Evolutionary conservation across 2,888 invertebrate species (phyloP).

Genomic region (Ypsolopha scabrella): DNA sequence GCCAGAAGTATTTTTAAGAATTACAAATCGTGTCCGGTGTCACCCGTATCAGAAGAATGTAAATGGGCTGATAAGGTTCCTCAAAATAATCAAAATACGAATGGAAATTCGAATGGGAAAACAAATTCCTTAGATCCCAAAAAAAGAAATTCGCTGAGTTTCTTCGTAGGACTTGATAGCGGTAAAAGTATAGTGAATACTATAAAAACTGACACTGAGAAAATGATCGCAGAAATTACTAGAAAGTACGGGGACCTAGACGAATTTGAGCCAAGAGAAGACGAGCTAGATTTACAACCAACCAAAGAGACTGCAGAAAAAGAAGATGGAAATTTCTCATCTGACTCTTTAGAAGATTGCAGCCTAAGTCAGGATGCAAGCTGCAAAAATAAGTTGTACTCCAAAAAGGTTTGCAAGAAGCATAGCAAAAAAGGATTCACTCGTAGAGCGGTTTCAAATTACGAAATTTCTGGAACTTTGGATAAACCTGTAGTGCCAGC

Average conservation of each 20-base stretch:
- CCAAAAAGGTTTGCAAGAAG: slow-evolving; percentile 64
- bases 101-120: slow-evolving; percentile 26
- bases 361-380: slow-evolving; percentile 68
- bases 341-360: slow-evolving; percentile 82
- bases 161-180: slow-evolving; percentile 73
- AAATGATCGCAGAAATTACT: slow-evolving; percentile 75
- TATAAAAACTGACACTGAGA: slow-evolving; percentile 74
- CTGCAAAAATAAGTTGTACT: slow-evolving; percentile 61
- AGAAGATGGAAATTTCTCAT: slow-evolving; percentile 81
- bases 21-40: slow-evolving; percentile 84
- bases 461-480: slow-evolving; percentile 74
- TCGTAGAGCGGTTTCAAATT: slow-evolving; percentile 80
- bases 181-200: slow-evolving; percentile 72
- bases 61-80: slow-evolving; percentile 70
- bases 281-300: slow-evolving; percentile 49
- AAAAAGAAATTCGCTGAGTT: slow-evolving; percentile 74
- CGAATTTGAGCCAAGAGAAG: slow-evolving; percentile 41
- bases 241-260: slow-evolving; percentile 74
- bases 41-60: slow-evolving; percentile 84
- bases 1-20: slow-evolving; percentile 72
- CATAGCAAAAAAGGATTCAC: slow-evolving; percentile 66
- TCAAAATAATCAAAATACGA: slow-evolving; percentile 26
- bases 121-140: slow-evolving; percentile 56
- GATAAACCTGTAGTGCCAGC: slow-evolving; percentile 51
- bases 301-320: slow-evolving; percentile 45